Base-by-base conservation (phyloP, 2,888 invertebrate genomes). In the Anarsia innoxiella region DNA sequence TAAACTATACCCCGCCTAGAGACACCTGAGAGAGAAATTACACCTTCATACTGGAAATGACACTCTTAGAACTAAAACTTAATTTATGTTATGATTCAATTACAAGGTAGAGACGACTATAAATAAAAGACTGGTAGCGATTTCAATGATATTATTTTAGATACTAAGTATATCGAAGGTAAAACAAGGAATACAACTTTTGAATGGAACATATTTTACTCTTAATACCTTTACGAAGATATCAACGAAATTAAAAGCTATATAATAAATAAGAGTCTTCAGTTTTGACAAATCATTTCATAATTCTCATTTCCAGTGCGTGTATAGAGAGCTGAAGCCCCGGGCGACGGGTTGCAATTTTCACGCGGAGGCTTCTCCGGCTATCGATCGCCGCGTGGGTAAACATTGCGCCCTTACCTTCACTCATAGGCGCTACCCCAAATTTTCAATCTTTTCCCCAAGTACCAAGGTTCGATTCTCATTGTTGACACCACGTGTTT, bases 361-460 rank as follows among this genome's bases (percentile, higher is more conserved):
- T 82, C 82, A 73, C 77, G 78, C 75, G 70, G 59, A 80, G 77
- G 70, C 64, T 73, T 43, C 49, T 48, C 48, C 56, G 44, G 52
- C 63, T 65, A 84, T 83, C 83, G 83, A 84, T 83, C 77, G 77
- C 64, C 73, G 70, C 76, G 79, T 79, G 65, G 59, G 70, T 78
- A 82, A 80, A 83, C 82, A 82, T 56, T 57, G 67, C 70, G 66
- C 79, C 79, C 78, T 68, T 56, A 61, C 66, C 55, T 66, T 59
- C 58, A 51, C 61, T 10, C 32, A 23, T 13, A 28, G 13, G 15
- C 10, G 26, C 6, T 12, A 25, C 28, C 31, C 10, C 14, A 29
- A 38, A 43, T 26, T 31, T 31, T 11, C 23, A 36, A 32, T 31
- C 37, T 36, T 43, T 23, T 30, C 23, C 8, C 14, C 10, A 32